A percentile compares a stretch with the other conserved stretches of the same genome.
phyloP scores from a whole-genome alignment of 1,140 invertebrate genomes.

The Eciton burchellii region DNA sequence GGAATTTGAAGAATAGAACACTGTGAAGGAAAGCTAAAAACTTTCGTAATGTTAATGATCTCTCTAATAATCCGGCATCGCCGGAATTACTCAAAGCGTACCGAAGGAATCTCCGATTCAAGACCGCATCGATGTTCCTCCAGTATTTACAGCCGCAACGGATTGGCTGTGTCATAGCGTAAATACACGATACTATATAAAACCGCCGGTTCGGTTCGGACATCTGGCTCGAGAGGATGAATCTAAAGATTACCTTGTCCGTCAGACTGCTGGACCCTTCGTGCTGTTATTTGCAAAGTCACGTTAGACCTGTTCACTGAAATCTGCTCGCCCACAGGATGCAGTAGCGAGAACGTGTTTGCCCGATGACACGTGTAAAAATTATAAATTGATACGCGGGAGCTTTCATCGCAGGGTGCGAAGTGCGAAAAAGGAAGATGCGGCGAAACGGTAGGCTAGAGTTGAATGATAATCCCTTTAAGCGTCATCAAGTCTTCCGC shows the following conservation, averaged over 20 bases:
- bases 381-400: conserved; percentile 58
- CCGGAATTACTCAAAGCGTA: neutral
- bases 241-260: conserved; percentile 66
- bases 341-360: conserved; percentile 36
- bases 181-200: conserved; percentile 4
- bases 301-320: conserved; percentile 69
- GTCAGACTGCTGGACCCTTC: conserved; percentile 50
- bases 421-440: conserved; percentile 25
- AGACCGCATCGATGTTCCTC: neutral
- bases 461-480: conserved; percentile 16
- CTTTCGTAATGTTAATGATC: too few relatives aligned
- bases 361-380: conserved; percentile 57
- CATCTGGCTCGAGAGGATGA: conserved; percentile 67
- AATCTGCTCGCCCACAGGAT: conserved; percentile 50
- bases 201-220: conserved; percentile 48
- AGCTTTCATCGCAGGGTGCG: conserved; percentile 29
- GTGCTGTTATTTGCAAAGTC: conserved; percentile 61
- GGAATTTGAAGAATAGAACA: too few relatives aligned
- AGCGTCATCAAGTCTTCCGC: conserved; percentile 20
- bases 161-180: conserved; percentile 45
- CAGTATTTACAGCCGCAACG: neutral
- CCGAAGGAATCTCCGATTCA: neutral
- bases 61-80: too few relatives aligned
- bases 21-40: too few relatives aligned
- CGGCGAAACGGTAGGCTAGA: neutral